Evolutionary conservation across 2,113 vertebrate species (phyloP).

Genomic region (Centropus bengalensis): DNA sequence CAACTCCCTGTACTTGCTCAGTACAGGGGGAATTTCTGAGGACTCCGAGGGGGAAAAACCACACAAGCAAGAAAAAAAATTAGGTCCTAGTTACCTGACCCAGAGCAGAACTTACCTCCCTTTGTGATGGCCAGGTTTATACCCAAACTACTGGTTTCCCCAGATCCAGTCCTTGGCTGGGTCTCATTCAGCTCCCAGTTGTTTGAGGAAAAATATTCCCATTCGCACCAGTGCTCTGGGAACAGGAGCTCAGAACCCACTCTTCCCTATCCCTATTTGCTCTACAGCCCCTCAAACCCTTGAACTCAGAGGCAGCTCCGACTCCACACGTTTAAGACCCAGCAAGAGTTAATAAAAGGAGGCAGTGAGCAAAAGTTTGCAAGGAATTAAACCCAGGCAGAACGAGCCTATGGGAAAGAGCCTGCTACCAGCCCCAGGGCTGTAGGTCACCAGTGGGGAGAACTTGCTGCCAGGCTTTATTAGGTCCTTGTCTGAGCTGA

Average conservation of each 20-base stretch:
- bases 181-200: not conserved
- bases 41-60: not conserved
- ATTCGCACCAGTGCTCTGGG: not conserved
- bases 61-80: not conserved
- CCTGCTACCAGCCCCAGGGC: not conserved
- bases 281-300: not conserved
- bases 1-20: not conserved
- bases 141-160: not conserved
- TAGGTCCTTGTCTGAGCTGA: not conserved
- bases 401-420: slow-evolving; percentile 3
- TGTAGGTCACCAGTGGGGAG: not conserved
- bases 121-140: not conserved
- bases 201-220: not conserved
- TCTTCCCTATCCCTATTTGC: fast-evolving
- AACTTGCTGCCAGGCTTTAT: not conserved
- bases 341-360: slow-evolving; percentile 32
- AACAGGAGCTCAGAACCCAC: not conserved
- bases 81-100: not conserved
- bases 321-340: not conserved
- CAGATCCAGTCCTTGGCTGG: not conserved
- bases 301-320: not conserved
- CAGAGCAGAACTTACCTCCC: not conserved
- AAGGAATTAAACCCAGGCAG: not conserved
- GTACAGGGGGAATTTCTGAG: not conserved
- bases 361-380: not conserved